phyloP scores from a whole-genome alignment of 1,140 invertebrate genomes.

The Hycleus cichorii region DNA sequence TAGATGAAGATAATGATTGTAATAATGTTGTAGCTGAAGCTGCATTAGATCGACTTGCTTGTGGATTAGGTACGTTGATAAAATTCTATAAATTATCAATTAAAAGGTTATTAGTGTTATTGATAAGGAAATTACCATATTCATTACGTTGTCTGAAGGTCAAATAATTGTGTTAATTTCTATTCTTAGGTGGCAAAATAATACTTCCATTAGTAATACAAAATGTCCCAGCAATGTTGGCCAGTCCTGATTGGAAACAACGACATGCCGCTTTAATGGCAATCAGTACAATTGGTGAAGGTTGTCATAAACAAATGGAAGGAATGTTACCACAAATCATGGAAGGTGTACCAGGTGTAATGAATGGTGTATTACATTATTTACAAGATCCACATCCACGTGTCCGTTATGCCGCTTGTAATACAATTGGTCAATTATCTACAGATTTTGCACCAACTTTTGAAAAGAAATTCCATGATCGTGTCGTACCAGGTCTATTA shows the following conservation, averaged over 20 bases:
- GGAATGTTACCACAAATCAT: constrained; percentile 84
- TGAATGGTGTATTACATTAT: constrained; percentile 47
- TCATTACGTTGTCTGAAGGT: no score
- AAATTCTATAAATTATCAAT: neutral
- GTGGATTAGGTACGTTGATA: constrained; percentile 64
- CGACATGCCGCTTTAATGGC: constrained; percentile 97
- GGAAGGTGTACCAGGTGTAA: constrained; percentile 78
- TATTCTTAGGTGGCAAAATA: constrained; percentile 65
- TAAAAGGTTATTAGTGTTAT: no score
- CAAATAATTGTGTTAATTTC: neutral
- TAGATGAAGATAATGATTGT: constrained; percentile 80
- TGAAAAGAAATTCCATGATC: constrained; percentile 96
- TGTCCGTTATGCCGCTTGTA: constrained; percentile 95
- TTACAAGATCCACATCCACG: constrained; percentile 66
- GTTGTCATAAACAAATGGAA: constrained; percentile 98
- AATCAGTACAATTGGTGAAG: constrained; percentile 95
- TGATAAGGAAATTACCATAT: no score
- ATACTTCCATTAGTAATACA: constrained; percentile 84
- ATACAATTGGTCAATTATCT: constrained; percentile 98
- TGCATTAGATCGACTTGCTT: constrained; percentile 91
- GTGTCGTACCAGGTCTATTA: constrained; percentile 85
- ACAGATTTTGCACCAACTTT: constrained; percentile 96
- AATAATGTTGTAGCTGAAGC: constrained; percentile 94
- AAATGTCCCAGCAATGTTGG: constrained; percentile 81
- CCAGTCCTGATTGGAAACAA: constrained; percentile 74